Conservation (phyloP, 1,140 invertebrate genomes). For the Psilanteris sp. region DNA sequence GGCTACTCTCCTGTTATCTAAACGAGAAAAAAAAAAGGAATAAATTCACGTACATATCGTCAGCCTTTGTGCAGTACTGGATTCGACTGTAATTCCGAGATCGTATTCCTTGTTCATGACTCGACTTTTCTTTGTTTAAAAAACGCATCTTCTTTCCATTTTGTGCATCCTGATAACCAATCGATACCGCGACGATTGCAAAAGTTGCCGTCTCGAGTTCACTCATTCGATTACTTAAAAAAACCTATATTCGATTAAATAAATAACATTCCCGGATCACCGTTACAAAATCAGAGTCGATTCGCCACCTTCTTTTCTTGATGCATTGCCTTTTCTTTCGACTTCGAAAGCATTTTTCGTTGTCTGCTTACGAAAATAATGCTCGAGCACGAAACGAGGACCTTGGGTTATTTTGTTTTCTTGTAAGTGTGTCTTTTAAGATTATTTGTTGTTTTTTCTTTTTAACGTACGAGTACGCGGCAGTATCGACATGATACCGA, state of each 20-base stretch:
- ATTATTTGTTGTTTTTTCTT: slow-evolving; percentile 51
- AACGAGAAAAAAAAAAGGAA: slow-evolving; percentile 47
- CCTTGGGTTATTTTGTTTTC: slow-evolving; percentile 19
- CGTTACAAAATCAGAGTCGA: no score
- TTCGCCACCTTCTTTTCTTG: background rate
- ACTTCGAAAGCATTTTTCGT: slow-evolving; percentile 43
- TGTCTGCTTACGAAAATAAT: slow-evolving; percentile 43
- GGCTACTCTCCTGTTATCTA: slow-evolving; percentile 58
- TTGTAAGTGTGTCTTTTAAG: slow-evolving; percentile 21
- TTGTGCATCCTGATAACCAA: slow-evolving; percentile 62
- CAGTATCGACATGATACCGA: slow-evolving; percentile 63
- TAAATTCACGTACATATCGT: slow-evolving; percentile 42
- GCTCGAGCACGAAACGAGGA: slow-evolving; percentile 49
- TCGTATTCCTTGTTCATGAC: slow-evolving; percentile 43
- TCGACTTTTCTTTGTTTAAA: slow-evolving; percentile 16
- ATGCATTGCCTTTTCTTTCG: slow-evolving; percentile 1
- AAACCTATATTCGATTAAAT: no score
- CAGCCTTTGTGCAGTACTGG: slow-evolving; percentile 51
- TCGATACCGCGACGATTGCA: slow-evolving; percentile 22
- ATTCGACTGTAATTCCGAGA: slow-evolving; percentile 51
- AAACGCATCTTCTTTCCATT: slow-evolving; percentile 2
- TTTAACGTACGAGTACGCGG: slow-evolving; percentile 62
- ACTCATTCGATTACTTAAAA: no score
- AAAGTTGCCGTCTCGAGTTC: slow-evolving; percentile 25
- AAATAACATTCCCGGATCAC: no score